Evolutionary conservation across 2,113 vertebrate species (phyloP).

Genomic region (Crotalus horridus): DNA sequence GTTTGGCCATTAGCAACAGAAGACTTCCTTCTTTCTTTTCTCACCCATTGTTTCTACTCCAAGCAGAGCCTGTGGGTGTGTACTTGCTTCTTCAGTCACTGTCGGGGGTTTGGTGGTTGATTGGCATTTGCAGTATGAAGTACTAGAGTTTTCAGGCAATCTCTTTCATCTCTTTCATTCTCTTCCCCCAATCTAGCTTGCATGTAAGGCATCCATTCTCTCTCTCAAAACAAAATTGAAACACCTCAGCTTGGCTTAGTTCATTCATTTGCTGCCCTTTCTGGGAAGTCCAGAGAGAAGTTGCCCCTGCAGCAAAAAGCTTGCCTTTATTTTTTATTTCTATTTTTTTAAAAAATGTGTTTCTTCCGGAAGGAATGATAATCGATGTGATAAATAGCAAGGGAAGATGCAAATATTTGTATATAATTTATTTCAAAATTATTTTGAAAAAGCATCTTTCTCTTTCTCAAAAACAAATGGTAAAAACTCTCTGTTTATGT

Average conservation of each 20-base stretch:
- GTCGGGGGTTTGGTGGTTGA: neutral
- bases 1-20: neutral
- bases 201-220: neutral
- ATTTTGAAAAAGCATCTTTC: accelerated
- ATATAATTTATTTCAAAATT: neutral
- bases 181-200: neutral
- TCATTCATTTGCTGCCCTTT: neutral
- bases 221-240: neutral
- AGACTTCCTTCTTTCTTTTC: constrained; percentile 30
- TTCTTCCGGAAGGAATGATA: neutral
- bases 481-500: neutral
- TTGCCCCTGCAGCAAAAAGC: neutral
- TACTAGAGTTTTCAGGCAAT: neutral
- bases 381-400: neutral
- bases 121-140: neutral
- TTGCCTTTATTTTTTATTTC: neutral
- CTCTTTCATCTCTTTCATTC: neutral
- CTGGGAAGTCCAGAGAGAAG: neutral
- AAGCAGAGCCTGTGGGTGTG: constrained; percentile 68
- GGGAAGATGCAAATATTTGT: neutral
- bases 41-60: constrained; percentile 66
- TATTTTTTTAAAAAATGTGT: neutral
- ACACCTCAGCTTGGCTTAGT: neutral
- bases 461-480: neutral
- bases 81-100: constrained; percentile 42